Evolutionary conservation across 2,113 vertebrate species (phyloP).

Genomic region (Hiodon tergisus): DNA sequence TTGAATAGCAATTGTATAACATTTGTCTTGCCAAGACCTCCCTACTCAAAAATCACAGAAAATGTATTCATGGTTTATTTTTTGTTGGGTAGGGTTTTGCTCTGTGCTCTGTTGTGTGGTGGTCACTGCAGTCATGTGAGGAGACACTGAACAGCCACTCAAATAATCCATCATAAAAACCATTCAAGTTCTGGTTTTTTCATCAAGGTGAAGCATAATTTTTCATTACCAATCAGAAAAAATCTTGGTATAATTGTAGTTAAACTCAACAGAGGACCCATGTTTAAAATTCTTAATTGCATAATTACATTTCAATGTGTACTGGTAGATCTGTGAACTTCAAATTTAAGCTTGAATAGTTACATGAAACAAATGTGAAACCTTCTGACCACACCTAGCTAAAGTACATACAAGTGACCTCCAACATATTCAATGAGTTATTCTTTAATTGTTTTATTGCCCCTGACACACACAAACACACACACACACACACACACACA

Average conservation of each 20-base stretch:
- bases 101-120: slow-evolving; percentile 6
- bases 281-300: neutral
- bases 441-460: neutral
- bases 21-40: no score
- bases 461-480: neutral
- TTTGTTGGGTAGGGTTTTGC: no score
- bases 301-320: neutral
- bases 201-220: slow-evolving; percentile 21
- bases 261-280: no score
- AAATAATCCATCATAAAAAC: slow-evolving; percentile 29
- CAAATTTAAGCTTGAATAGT: no score
- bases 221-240: slow-evolving; percentile 24
- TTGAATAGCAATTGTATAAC: neutral
- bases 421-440: neutral
- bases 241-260: neutral
- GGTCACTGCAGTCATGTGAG: neutral
- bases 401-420: neutral
- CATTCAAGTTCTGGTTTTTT: slow-evolving; percentile 25
- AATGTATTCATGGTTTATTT: no score
- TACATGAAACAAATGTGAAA: neutral
- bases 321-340: neutral
- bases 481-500: neutral
- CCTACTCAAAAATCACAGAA: no score
- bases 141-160: slow-evolving; percentile 15
- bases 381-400: neutral